A percentile compares a stretch with the other conserved stretches of the same genome.
Evolutionary conservation across 2,113 vertebrate genomes (phyloP).

Genomic region (Ochotona princeps): DNA sequence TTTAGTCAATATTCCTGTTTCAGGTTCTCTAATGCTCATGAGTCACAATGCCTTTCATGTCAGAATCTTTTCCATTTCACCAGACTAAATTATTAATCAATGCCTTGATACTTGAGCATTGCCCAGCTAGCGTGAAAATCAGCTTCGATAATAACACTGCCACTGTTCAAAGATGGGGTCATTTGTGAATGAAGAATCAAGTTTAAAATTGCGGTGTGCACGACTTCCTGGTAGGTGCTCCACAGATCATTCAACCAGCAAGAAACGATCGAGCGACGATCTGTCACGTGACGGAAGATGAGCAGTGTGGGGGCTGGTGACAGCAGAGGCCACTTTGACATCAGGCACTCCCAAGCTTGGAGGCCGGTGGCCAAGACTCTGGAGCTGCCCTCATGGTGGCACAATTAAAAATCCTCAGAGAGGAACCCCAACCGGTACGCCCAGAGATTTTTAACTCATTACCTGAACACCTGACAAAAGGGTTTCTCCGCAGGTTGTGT

Average conservation of each 20-base stretch:
- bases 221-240: background rate
- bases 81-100: background rate
- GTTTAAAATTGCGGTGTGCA: background rate
- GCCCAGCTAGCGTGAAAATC: constrained; percentile 2
- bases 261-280: background rate
- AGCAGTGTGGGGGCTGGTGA: background rate
- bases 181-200: background rate
- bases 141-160: background rate
- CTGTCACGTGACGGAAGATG: background rate
- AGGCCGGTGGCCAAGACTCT: background rate
- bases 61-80: background rate
- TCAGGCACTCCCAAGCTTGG: background rate
- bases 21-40: background rate
- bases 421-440: background rate
- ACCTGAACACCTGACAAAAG: background rate
- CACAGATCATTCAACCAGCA: background rate
- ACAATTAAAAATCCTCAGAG: background rate
- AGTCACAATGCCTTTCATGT: background rate
- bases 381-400: background rate
- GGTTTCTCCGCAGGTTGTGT: background rate
- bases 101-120: background rate
- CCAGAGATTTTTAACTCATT: background rate
- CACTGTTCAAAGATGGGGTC: background rate
- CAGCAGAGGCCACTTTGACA: background rate
- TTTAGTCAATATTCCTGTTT: background rate